Evolutionary conservation across 1,140 invertebrate genomes (phyloP), one percentile per base, ranked within the genome.

Genomic region (Magallana gigas): DNA sequence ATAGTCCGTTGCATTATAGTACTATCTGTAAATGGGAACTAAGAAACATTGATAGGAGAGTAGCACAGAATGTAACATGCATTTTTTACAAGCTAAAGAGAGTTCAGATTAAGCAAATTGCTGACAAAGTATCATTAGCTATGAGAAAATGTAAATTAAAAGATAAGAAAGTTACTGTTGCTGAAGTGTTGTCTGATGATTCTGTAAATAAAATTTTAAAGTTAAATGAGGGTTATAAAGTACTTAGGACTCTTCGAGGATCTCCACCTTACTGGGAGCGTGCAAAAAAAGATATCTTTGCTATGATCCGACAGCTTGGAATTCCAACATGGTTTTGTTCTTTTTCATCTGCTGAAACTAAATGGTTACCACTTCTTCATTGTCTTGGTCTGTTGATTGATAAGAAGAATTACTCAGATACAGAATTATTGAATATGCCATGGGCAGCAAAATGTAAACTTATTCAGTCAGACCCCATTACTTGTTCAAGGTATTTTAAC

Each of bases 261-360:
- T 88, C 85, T 8, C 90, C 89, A 36, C 85, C 90, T 6, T 91
- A 90, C 80, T 90, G 81, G 85, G 23, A 90, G 64, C 59, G 68
- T 64, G 62, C 76, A 18, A 85, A 91, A 64, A 90, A 90, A 68
- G 90, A 90, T 85, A 18, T 91, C 16, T 90, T 91, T 87, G 90
- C 89, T 57, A 91, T 91, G 90, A 90, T 91, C 16, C 18, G 89
- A 59, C 90, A 91, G 60, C 57, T 91, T 16, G 90, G 90, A 4
- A 29, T 81, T 57, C 86, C 89, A 64, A 90, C 88, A 9, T 89
- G 85, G 85, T 87, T 57, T n/a, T n/a, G n/a, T n/a, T n/a, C n/a
- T n/a, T n/a, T n/a, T n/a, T n/a, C n/a, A n/a, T n/a, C n/a, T n/a
- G 90, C 90, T 16, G 89, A 90, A 85, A 89, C 88, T n/a, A 84